Percentiles rank a stretch among this genome's conserved stretches.
Evolutionary conservation across 2,888 invertebrate genomes (phyloP).

Genomic region (Himalopsyche tibetana): DNA sequence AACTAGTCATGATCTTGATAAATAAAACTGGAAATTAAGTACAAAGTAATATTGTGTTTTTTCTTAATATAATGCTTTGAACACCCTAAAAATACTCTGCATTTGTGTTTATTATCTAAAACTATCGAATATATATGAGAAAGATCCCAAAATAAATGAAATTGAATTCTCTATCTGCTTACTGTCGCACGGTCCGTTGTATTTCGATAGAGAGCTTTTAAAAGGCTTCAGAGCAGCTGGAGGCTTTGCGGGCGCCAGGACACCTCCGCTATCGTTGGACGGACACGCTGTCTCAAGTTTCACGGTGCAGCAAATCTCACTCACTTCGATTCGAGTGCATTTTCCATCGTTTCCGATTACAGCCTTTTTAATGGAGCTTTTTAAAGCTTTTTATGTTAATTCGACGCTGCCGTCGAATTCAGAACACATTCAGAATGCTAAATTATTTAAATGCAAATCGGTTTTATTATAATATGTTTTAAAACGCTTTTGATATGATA

Average conservation of each 20-base stretch:
- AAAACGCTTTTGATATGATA: too few relatives aligned
- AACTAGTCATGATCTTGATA: too few relatives aligned
- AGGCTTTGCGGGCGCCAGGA: not conserved
- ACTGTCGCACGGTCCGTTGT: conserved; percentile 10
- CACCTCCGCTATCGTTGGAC: not conserved
- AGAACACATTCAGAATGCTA: not conserved
- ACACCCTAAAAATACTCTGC: too few relatives aligned
- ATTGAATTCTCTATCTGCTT: not conserved
- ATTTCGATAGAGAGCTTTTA: conserved; percentile 6
- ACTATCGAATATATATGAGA: too few relatives aligned
- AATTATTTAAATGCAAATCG: too few relatives aligned
- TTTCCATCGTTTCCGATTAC: conserved; percentile 12
- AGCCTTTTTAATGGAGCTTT: not conserved
- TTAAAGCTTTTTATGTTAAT: conserved; percentile 15
- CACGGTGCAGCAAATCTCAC: conserved; percentile 14
- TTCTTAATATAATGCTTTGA: too few relatives aligned
- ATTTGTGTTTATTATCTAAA: too few relatives aligned
- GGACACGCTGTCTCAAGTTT: conserved; percentile 34
- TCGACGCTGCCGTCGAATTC: not conserved
- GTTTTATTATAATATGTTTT: too few relatives aligned
- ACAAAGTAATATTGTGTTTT: too few relatives aligned
- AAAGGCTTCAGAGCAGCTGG: not conserved
- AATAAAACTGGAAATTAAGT: too few relatives aligned
- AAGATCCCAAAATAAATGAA: too few relatives aligned
- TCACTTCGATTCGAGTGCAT: conserved; percentile 8